Evolutionary conservation across 2,797 vertebrate genomes (phyloP).

Genomic region (Acropternis orthonyx): DNA sequence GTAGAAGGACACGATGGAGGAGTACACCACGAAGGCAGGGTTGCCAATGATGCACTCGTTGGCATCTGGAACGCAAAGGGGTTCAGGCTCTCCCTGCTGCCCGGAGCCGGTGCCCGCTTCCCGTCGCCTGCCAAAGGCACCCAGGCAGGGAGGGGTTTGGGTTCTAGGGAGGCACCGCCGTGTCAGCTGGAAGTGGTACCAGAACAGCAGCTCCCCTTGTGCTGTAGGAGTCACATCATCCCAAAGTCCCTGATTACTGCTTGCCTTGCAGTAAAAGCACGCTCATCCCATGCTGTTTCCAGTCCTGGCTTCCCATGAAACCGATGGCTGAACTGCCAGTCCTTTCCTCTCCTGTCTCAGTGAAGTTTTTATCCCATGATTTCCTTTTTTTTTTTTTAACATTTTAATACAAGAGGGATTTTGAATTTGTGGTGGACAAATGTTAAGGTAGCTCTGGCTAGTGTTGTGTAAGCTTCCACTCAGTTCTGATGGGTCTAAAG

Average conservation of each 20-base stretch:
- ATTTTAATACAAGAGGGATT: neutral
- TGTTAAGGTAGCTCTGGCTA: neutral
- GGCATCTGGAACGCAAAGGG: conserved; percentile 81
- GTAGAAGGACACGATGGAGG: conserved; percentile 98
- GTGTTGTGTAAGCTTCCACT: neutral
- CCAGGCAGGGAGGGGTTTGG: neutral
- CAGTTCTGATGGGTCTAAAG: neutral
- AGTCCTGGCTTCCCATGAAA: neutral
- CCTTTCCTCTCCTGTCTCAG: neutral
- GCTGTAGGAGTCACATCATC: fast-evolving
- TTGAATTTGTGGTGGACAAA: neutral
- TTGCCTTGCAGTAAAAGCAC: neutral
- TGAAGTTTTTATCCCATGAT: neutral
- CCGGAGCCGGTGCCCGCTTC: neutral
- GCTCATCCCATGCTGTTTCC: neutral
- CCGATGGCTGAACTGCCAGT: neutral
- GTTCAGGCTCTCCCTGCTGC: neutral
- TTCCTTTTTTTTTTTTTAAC: neutral
- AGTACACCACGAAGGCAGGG: conserved; percentile 97
- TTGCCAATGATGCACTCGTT: conserved; percentile 96
- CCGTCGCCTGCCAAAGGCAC: neutral
- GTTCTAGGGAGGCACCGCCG: no score
- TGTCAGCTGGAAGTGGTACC: neutral
- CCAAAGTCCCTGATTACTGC: neutral
- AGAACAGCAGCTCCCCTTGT: neutral